A percentile compares a stretch with the other conserved stretches of the same genome.
phyloP scores from a whole-genome alignment of 1,140 invertebrate species.

The Dendrolimus punctatus region DNA sequence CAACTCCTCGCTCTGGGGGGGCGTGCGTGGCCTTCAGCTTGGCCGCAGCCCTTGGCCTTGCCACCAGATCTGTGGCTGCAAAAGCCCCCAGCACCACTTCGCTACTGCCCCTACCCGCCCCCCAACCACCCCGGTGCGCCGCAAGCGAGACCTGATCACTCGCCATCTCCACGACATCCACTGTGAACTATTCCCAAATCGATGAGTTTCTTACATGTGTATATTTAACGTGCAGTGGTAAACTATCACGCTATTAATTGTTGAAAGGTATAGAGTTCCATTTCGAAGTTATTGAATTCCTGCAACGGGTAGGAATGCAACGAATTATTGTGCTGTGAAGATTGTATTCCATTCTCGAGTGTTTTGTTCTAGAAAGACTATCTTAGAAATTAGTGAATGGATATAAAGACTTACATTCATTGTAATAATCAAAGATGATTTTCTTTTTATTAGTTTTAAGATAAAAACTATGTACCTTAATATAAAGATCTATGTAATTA shows the following conservation, averaged over 20 bases:
- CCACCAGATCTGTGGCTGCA: slow-evolving; percentile 63
- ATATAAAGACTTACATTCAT: too few species aligned
- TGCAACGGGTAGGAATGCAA: slow-evolving; percentile 2
- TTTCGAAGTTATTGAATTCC: too few species aligned
- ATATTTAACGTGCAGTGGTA: too few species aligned
- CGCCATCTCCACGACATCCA: slow-evolving; percentile 45
- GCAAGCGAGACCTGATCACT: slow-evolving; percentile 34
- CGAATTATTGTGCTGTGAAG: slow-evolving; percentile 24
- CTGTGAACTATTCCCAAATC: slow-evolving; percentile 28
- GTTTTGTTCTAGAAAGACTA: neutral
- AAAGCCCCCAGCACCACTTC: slow-evolving; percentile 51
- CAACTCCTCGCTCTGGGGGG: slow-evolving; percentile 58
- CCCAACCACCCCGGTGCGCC: slow-evolving; percentile 42
- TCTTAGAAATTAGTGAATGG: too few species aligned
- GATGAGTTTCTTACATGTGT: neutral
- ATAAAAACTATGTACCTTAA: slow-evolving; percentile 23
- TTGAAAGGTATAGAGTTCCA: too few species aligned
- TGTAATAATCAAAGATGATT: too few species aligned
- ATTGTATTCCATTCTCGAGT: slow-evolving; percentile 3
- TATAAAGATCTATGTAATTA: slow-evolving; percentile 29
- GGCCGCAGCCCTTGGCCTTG: slow-evolving; percentile 49
- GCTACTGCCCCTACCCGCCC: slow-evolving; percentile 65
- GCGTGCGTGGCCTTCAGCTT: slow-evolving; percentile 50
- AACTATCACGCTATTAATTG: too few species aligned
- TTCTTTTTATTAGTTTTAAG: too few species aligned